Base-by-base conservation (phyloP, 2,797 vertebrate genomes). In the Sylvia borin region DNA sequence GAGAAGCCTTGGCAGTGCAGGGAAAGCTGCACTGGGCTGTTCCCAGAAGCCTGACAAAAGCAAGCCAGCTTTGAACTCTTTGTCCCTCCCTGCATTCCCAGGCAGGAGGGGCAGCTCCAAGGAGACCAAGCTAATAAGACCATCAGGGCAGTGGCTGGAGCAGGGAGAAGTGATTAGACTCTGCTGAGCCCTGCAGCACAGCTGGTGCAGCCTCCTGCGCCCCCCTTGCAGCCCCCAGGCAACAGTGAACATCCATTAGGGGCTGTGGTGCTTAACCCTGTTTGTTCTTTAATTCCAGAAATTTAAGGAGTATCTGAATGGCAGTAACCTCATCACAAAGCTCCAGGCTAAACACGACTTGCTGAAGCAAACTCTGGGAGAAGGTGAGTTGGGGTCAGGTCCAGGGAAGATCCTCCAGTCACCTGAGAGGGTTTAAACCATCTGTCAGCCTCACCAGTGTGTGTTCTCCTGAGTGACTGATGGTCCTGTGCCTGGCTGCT, bases 321-420 rank as follows among this genome's bases (percentile, higher is more conserved):
- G 99, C 96, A 99, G 99, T 95, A 99, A 99, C 96, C 99, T 99
- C 84, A 99, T 99, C 97, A 98, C 99, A 9, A 99, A 99, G 97
- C 98, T 99, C 36, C 99, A 99, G 97, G 99, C 99, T 91, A 99
- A 99, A 96, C 99, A 99, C 1, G 99, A 99, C 97, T 98, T 99
- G 93, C 98, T 99, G 96, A 99, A 99, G 97, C 99, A 99, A 97
- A 99, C 99, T 4, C 97, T 99, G 17, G 99, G 99, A 84, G 99
- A 99, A 99, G 99, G 99, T 99, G 96, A 98, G 99, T 90, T 2
- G 8, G 48, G 47, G 13, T 10, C 4, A 18, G 71, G 32, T 32
- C 48, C 15, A 3, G 54, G 29, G 51, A 43, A 81, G 66, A 71
- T 60, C 12, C 13, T 77, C 14, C 48, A 6, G 0, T 38, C 43